Conservation (phyloP, 2,888 invertebrate genomes). For the Sminthurinus aureus region DNA sequence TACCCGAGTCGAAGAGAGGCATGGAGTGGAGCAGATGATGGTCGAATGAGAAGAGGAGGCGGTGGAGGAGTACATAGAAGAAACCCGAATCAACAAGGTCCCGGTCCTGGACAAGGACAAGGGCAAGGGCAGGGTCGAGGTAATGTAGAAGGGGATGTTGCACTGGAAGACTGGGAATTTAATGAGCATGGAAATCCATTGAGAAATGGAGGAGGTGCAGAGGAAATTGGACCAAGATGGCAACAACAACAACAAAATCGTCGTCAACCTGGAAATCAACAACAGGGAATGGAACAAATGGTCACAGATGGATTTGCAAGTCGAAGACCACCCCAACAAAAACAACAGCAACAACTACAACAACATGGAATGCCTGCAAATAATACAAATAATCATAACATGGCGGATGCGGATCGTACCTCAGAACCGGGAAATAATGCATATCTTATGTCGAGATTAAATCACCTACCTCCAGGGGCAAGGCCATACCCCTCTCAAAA, state of each 20-base stretch:
- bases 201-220: conserved; percentile 42
- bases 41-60: conserved; percentile 62
- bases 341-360: no score
- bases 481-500: conserved; percentile 32
- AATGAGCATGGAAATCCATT: conserved; percentile 43
- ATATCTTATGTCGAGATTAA: conserved; percentile 42
- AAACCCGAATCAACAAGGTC: conserved; percentile 28
- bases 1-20: conserved; percentile 71
- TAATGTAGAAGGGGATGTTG: conserved; percentile 48
- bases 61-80: conserved; percentile 53
- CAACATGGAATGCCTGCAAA: neutral
- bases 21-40: conserved; percentile 76
- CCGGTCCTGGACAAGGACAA: conserved; percentile 24
- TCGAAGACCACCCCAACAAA: conserved; percentile 19
- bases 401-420: conserved; percentile 24
- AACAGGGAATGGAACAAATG: neutral
- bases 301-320: conserved; percentile 40
- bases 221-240: conserved; percentile 56
- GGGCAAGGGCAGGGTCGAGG: neutral
- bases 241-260: conserved; percentile 34
- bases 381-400: no score
- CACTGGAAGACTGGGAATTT: conserved; percentile 58
- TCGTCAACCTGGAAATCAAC: neutral
- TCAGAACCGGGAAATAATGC: conserved; percentile 42
- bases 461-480: conserved; percentile 39